Base-by-base conservation (phyloP, 2,113 vertebrate species). In the Bucco capensis region DNA sequence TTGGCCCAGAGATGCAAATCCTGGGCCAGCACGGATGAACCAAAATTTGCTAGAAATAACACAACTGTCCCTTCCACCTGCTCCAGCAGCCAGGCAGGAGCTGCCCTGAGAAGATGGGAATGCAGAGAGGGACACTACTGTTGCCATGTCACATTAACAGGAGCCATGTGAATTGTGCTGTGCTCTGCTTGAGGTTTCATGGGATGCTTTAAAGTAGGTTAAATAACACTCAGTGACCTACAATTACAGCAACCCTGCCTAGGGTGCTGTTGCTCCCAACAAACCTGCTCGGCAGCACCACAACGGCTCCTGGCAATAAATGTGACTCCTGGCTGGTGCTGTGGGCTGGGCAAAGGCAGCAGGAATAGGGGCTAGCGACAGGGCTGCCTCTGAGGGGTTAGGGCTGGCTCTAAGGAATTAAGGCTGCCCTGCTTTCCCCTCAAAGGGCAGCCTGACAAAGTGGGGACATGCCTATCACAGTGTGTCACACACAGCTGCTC, bases 281-380 rank as follows among this genome's bases (percentile, higher is more conserved):
- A 96, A 97, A 97, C 96, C 95, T 94, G 97, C 94, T 95, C 76
- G 30, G 27, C 84, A 14, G 93, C 89, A 66, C 90, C 60, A 42
- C 24, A 47, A 57, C 12, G 33, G 88, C 90, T 74, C 92, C 64
- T 35, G 72, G 90, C 69, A 79, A 79, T 75, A 85, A 70, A 33
- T 2, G 0, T 77, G 28, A 77, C 35, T 25, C 77, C 47, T 7
- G 5, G 57, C 46, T 17, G 22, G 13, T 9, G 54, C 30, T 8
- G 18, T 31, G 19, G 54, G 54, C 22, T 30, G 51, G 51, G 51
- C 47, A 5, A 4, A 37, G 4, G 40, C 70, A 19, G 77, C 31
- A 15, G 6, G 50, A 28, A 14, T 2, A 14, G 19, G 30, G 19
- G 47, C 28, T 19, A 42, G 40, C 11, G 40, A 42, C 40, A 49